phyloP scores from a whole-genome alignment of 2,888 invertebrate genomes.

The Cryptocephalus moraei region DNA sequence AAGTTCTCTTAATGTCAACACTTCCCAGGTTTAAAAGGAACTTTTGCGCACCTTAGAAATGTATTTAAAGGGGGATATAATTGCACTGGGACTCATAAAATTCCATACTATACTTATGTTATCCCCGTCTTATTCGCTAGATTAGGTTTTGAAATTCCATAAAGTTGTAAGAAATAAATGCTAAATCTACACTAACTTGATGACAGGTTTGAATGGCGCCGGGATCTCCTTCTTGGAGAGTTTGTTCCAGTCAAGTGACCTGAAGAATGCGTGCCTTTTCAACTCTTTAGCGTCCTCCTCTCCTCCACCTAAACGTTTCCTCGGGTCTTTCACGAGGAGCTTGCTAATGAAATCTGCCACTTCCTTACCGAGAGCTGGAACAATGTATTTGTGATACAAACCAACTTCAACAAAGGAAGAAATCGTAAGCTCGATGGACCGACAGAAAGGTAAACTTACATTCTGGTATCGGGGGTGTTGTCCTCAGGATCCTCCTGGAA shows the following conservation, averaged over 20 bases:
- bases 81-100: no score
- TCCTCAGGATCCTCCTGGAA: slow-evolving; percentile 78
- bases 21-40: no score
- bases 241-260: slow-evolving; percentile 73
- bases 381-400: slow-evolving; percentile 2
- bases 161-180: no score
- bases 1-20: no score
- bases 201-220: slow-evolving; percentile 86
- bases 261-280: slow-evolving; percentile 84
- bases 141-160: no score
- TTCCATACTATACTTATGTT: no score
- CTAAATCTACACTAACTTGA: slow-evolving; percentile 37
- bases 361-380: slow-evolving; percentile 51
- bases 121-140: no score
- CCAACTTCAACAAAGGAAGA: neutral
- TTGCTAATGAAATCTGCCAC: slow-evolving; percentile 71
- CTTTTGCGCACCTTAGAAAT: no score
- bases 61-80: no score
- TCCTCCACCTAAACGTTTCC: slow-evolving; percentile 77
- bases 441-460: slow-evolving; percentile 32
- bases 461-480: slow-evolving; percentile 82
- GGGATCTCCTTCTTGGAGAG: slow-evolving; percentile 65
- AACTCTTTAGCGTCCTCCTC: slow-evolving; percentile 77
- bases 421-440: neutral
- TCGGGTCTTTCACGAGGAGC: slow-evolving; percentile 83